Evolutionary conservation across 2,113 vertebrate genomes (phyloP), one percentile per base, ranked within the genome.

Genomic region (Emydura subglobosa): DNA sequence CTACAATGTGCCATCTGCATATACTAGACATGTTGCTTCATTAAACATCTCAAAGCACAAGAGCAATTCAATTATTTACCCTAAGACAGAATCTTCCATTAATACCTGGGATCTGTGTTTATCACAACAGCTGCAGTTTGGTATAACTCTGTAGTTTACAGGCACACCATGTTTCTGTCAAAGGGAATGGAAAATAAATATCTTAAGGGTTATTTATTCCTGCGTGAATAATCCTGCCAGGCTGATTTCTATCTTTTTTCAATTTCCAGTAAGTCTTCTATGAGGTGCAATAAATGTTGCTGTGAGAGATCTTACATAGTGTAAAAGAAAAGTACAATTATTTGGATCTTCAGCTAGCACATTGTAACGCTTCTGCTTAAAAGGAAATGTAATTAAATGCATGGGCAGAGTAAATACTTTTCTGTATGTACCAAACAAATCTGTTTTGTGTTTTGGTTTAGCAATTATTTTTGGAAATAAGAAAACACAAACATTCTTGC

Each of bases 121-220:
- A 94, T 93, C 92, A 7, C 27, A 93, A 93, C 94, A 94, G 74
- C 86, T 90, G 74, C 54, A 57, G 61, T 83, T 96, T 82, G 78
- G 81, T 21, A 6, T 95, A 51, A 92, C 44, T 90, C 78, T 74
- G 94, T 50, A 42, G 79, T 89, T 93, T 92, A 86, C 65, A 91
- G 88, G 42, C 54, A 34, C 47, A 51, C 59, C n/a, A 22, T 0
- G 0, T 42, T 83, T 85, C 76, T 83, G 83, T n/a, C 93, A 79
- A 72, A 82, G 65, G 21, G 51, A 53, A 27, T 29, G 24, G 78
- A 85, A 90, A 95, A 10, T 85, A 68, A 88, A 93, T 51, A 79
- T 81, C 21, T 88, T 57, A 79, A 85, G 84, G 57, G 42, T 5
- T 50, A 85, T 95, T 92, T 47, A 86, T 22, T 89, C 54, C 34